These are phyloP conservation scores for Tuberolachnus salignus DNA, from an alignment of 2,888 invertebrate genomes.

Conservation along the genomic window DNA sequence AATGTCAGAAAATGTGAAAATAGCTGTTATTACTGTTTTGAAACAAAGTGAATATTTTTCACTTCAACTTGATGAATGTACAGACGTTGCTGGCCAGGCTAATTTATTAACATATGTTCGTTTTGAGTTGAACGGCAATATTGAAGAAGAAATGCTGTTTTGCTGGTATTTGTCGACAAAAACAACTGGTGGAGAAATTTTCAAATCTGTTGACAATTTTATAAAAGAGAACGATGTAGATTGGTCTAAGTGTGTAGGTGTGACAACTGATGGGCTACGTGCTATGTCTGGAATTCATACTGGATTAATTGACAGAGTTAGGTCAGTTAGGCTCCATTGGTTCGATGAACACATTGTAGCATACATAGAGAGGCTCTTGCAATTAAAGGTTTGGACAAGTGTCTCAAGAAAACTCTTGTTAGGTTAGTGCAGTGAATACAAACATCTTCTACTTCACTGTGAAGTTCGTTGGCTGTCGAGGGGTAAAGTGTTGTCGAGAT, in stretches of 20 bases:
- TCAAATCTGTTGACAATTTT: slow-evolving; percentile 57
- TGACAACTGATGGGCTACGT: slow-evolving; percentile 58
- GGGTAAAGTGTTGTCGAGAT: slow-evolving; percentile 59
- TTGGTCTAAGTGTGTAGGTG: slow-evolving; percentile 57
- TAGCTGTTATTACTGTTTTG: slow-evolving; percentile 29
- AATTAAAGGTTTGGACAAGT: too few relatives aligned
- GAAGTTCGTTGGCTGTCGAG: slow-evolving; percentile 59
- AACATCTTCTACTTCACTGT: slow-evolving; percentile 57
- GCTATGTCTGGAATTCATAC: slow-evolving; percentile 58
- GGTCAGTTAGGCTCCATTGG: slow-evolving; percentile 58
- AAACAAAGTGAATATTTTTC: slow-evolving; percentile 39
- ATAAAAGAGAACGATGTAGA: slow-evolving; percentile 45
- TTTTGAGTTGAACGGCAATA: slow-evolving; percentile 23
- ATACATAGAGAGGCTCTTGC: slow-evolving; percentile 58
- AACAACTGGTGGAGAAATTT: slow-evolving; percentile 45
- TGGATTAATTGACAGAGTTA: slow-evolving; percentile 58
- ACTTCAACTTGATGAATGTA: slow-evolving; percentile 35
- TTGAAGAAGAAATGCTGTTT: slow-evolving; percentile 58
- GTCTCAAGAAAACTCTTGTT: too few relatives aligned
- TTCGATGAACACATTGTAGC: slow-evolving; percentile 59
- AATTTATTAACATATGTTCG: slow-evolving; percentile 29
- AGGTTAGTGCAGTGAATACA: slow-evolving; percentile 54
- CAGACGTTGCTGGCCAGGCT: slow-evolving; percentile 22
- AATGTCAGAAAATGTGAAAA: slow-evolving; percentile 32
- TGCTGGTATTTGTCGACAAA: slow-evolving; percentile 57